Base-by-base conservation (phyloP, 2,888 invertebrate genomes). In the Ectobius pallidus region DNA sequence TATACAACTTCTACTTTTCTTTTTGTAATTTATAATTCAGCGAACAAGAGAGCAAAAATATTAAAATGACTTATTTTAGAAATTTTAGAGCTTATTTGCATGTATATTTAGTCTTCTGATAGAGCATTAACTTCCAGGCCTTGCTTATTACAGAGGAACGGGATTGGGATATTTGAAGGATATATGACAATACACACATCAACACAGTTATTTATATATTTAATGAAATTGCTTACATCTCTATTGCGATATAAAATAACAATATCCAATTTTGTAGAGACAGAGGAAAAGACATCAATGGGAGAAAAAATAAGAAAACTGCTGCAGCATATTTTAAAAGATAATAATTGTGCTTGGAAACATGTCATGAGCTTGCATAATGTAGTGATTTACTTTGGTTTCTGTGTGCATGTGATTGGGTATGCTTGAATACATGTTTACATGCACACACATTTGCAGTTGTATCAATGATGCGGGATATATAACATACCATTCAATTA, bases 241-340 rank as follows among this genome's bases (percentile, higher is more conserved):
- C 67, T 55, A 73, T 32, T 63, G 65, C 70, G 55, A 70, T 73
- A 62, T 61, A 73, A 73, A 73, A 70, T 65, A 73, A 73, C 58
- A 46, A 46, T 65, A 46, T 72, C n/a, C 46, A 27, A 44, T 65
- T 65, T 30, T 65, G 42, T 25, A 42, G 25, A 65, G 3, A n/a
- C 6, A 46, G 65, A 63, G 39, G 63, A 18, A 32, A 39, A 62
- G 6, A 65, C n/a, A 44, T 14, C 16, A 42, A 39, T 65, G 44
- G 42, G 14, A 39, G 7, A 44, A 22, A 42, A 44, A 30, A 65
- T 63, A 3, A 58, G 1, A 30, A 30, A 58, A 58, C n/a, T 30
- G 3, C 30, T 30, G 32, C 32, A 52, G 1, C 22, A 25, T 65
- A 34, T 27, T 16, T 7, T 16, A 65, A 34, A 65, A 46, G 44